Evolutionary conservation across 2,797 vertebrate genomes (phyloP).

Genomic region (Gallinago solitaria): DNA sequence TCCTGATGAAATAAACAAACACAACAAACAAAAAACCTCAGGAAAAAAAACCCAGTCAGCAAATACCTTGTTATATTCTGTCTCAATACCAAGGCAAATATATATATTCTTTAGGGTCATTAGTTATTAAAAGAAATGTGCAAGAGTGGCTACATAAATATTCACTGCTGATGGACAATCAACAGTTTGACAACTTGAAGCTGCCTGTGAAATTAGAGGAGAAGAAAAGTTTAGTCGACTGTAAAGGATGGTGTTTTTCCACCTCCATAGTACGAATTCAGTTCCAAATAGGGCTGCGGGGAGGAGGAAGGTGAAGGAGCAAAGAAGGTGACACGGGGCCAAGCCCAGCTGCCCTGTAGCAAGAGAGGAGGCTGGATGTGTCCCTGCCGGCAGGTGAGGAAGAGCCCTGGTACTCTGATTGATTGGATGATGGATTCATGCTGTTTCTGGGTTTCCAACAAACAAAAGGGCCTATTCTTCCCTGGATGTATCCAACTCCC

Average conservation of each 20-base stretch:
- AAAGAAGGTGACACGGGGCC: background rate
- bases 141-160: background rate
- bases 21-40: background rate
- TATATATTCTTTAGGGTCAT: background rate
- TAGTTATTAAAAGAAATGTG: background rate
- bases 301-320: slow-evolving; percentile 1
- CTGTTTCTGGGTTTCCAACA: slow-evolving; percentile 63
- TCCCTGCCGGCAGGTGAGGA: slow-evolving; percentile 50
- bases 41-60: background rate
- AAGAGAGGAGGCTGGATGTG: slow-evolving; percentile 7
- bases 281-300: background rate
- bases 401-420: slow-evolving; percentile 61
- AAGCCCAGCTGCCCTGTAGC: slow-evolving; percentile 8
- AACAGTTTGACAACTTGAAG: background rate
- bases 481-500: slow-evolving; percentile 63
- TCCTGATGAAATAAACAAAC: background rate
- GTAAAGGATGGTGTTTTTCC: background rate
- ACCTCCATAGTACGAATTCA: accelerated
- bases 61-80: background rate
- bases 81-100: background rate
- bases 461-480: slow-evolving; percentile 72
- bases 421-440: slow-evolving; percentile 71
- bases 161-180: background rate
- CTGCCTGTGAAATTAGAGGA: background rate
- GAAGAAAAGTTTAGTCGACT: background rate